Base-by-base conservation (phyloP, 2,797 vertebrate genomes). In the Notolepis coatsorum region DNA sequence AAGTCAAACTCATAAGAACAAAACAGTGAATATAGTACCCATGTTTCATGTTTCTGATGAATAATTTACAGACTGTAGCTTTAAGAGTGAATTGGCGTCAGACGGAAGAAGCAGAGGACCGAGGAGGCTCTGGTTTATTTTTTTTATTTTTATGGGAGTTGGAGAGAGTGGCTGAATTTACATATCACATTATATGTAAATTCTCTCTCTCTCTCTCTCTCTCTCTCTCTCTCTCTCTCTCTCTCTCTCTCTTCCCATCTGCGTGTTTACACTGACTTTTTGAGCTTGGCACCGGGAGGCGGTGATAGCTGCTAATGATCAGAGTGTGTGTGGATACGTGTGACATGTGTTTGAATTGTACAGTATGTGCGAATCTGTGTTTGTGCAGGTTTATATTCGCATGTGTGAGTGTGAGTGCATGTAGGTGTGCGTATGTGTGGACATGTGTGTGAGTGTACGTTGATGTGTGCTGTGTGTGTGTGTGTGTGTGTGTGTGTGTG, bases 221-320 rank as follows among this genome's bases (percentile, higher is more conserved):
- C 43, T 46, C 43, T 33, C 31, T 33, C 5, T 33, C 31, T 33
- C 31, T 33, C 31, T 33, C 31, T 33, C 31, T 6, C 31, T 33
- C 31, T 33, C 31, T 33, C 31, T 9, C 31, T 6, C 31, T 35
- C 8, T 12, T 75, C 79, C 79, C 69, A 73, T 73, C 64, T 60
- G 58, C 74, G 76, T 74, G 51, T 59, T 89, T 89, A 86, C 85
- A 85, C 75, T 88, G 73, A 79, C 77, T 79, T 84, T 83, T 79
- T 52, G 65, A 68, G 78, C 68, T 87, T 89, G 85, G 80, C 81
- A 66, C 59, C 47, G 73, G 73, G 65, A 83, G 73, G 68, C 75
- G 85, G 84, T 75, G 79, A 84, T 88, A 82, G 79, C 72, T 48
- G 68, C 80, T 86, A 84, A 88, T 82, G 84, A 84, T 75, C 81